Conservation (phyloP, 2,888 invertebrate species). For the Eupithecia exiguata region DNA sequence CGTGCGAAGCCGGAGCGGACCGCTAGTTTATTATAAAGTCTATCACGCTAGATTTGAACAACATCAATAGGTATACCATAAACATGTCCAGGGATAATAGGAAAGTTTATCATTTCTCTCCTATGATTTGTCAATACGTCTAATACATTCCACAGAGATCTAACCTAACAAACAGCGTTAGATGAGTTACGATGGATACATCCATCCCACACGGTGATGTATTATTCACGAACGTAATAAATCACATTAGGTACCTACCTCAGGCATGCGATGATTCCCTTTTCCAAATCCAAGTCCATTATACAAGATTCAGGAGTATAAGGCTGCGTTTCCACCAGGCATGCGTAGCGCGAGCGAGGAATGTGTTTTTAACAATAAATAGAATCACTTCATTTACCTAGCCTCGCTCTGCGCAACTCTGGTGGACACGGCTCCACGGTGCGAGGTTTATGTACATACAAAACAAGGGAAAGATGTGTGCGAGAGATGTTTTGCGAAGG, state of each 20-base stretch:
- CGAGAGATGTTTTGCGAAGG: no score
- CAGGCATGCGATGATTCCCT: conserved; percentile 60
- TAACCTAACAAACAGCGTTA: conserved; percentile 54
- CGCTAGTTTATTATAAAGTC: no score
- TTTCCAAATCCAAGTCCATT: conserved; percentile 60
- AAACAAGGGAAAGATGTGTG: no score
- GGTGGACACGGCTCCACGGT: no score
- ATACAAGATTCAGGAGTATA: conserved; percentile 52
- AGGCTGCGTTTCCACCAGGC: neutral
- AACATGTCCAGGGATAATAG: neutral
- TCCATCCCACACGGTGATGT: conserved; percentile 61
- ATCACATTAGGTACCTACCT: conserved; percentile 59
- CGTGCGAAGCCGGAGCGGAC: no score
- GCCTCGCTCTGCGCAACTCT: no score
- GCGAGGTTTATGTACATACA: no score
- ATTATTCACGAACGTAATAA: conserved; percentile 69
- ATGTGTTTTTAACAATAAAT: no score
- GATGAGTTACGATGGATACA: conserved; percentile 57
- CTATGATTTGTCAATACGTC: conserved; percentile 42
- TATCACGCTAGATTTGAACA: no score
- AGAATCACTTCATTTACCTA: no score
- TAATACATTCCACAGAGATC: conserved; percentile 50
- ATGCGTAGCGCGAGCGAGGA: no score
- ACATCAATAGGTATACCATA: neutral
- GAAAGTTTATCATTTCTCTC: conserved; percentile 12